These are phyloP conservation scores for Malacosoma neustria DNA, from an alignment of 2,888 invertebrate species.

Conservation along the genomic window DNA sequence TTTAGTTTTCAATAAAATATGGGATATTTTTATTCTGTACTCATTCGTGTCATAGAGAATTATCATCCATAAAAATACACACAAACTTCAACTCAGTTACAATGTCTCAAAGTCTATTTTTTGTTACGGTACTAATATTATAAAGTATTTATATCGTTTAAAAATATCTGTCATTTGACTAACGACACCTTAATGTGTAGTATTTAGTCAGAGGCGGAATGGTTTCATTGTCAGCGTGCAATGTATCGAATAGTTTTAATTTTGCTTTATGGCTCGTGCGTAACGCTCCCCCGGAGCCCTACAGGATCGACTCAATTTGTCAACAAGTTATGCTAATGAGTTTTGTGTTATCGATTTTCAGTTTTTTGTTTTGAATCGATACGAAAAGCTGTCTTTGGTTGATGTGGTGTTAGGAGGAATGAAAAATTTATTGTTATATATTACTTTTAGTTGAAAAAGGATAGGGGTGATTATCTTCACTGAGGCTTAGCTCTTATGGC, in stretches of 20 bases:
- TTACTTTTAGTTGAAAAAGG: too few relatives aligned
- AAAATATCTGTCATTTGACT: constrained; percentile 48
- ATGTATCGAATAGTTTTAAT: constrained; percentile 73
- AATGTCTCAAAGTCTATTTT: too few relatives aligned
- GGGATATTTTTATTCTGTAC: too few relatives aligned
- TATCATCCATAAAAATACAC: too few relatives aligned
- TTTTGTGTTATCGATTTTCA: not conserved
- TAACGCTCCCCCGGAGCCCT: constrained; percentile 34
- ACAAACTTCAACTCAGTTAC: too few relatives aligned
- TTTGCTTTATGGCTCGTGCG: constrained; percentile 63
- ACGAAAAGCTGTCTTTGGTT: too few relatives aligned
- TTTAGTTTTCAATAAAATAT: too few relatives aligned
- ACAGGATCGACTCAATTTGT: constrained; percentile 4
- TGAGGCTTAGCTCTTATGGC: too few relatives aligned
- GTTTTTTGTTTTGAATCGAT: not conserved
- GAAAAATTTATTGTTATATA: too few relatives aligned
- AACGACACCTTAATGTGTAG: constrained; percentile 68
- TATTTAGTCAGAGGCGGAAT: constrained; percentile 63
- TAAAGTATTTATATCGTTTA: constrained; percentile 16
- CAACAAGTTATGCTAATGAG: constrained; percentile 13
- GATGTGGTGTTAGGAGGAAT: too few relatives aligned
- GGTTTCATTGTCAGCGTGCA: constrained; percentile 60
- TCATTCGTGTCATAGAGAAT: not conserved
- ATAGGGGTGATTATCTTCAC: too few relatives aligned
- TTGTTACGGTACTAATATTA: too few relatives aligned